Base-by-base conservation (phyloP, 2,113 vertebrate genomes). In the Aphyosemion australe region DNA sequence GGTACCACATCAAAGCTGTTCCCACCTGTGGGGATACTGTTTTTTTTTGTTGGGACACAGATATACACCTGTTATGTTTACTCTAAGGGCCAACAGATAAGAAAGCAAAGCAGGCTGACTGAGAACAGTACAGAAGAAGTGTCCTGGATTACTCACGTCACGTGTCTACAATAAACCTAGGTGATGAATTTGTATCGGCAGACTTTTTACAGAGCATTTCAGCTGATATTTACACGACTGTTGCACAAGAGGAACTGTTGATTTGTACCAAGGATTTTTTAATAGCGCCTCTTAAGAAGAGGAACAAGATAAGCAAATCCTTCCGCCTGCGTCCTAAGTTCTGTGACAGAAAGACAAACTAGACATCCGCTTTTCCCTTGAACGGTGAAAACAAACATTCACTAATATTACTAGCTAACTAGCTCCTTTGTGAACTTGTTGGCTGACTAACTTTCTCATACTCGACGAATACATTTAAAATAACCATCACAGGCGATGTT, bases 1-100 rank as follows among this genome's bases (percentile, higher is more conserved):
- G 47, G 20, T 73, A 57, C 5, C 21, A 46, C n/a, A 61, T 19
- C 10, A 16, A 26, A 57, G 15, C 8, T 5, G 32, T 31, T 32
- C 41, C 41, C 66, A 77, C 51, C 73, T 61, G 57, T 20, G 47
- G 26, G 21, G 15, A 8, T 13, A 3, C 5, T 2, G 26, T 26
- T 20, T 39, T 18, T 9, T 47, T 46, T 37, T 8, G 34, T 6
- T 41, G 47, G 37, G 10, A 41, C n/a, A 21, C 61, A 50, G 50
- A 39, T 18, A 62, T n/a, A 14, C 65, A 81, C 59, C 65, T 66
- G 76, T 54, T 61, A 42, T 49, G 53, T 43, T 69, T 39, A 41
- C 18, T 49, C 21, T 7, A 7, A 55, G 2, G 11, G 26, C 5
- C 32, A 51, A 41, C 6, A 20, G 50, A 14, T 15, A 21, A 51